Percentiles rank a stretch among this genome's conserved stretches.
Evolutionary conservation across 2,113 vertebrate genomes (phyloP).

Genomic region (Pollachius pollachius): DNA sequence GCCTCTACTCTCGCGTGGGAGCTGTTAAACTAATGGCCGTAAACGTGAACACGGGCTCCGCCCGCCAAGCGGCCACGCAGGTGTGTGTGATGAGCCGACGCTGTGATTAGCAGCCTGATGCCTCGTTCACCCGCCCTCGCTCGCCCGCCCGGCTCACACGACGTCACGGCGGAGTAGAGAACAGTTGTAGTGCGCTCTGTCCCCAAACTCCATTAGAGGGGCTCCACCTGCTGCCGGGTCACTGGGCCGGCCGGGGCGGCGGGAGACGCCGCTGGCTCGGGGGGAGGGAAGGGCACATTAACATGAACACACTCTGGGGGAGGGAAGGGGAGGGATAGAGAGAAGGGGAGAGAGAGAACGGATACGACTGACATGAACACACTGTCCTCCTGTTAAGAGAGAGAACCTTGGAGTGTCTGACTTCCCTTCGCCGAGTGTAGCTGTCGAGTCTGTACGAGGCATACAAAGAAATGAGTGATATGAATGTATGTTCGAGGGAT

Average conservation of each 20-base stretch:
- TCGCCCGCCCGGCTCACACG: slow-evolving; percentile 42
- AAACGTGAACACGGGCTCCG: slow-evolving; percentile 63
- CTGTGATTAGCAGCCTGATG: slow-evolving; percentile 69
- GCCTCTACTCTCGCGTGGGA: slow-evolving; percentile 17
- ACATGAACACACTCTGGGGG: no score
- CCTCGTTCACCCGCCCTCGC: slow-evolving; percentile 10
- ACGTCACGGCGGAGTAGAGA: slow-evolving; percentile 58
- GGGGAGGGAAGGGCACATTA: no score
- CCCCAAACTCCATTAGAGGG: slow-evolving; percentile 63
- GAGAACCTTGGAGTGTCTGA: no score
- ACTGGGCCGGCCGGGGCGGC: slow-evolving; percentile 60
- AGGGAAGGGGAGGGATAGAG: no score
- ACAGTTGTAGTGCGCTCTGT: slow-evolving; percentile 61
- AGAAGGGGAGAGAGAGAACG: no score
- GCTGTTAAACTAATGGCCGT: slow-evolving; percentile 67
- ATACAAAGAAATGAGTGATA: no score
- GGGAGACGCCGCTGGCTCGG: neutral
- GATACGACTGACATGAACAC: no score
- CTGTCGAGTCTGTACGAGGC: no score
- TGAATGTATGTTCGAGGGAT: no score
- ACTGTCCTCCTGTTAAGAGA: no score
- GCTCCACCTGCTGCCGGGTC: slow-evolving; percentile 69
- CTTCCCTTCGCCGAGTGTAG: no score
- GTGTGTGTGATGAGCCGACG: slow-evolving; percentile 71
- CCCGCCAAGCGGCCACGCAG: slow-evolving; percentile 59